These are phyloP conservation scores for Argyra leucocephala DNA, from an alignment of 2,888 invertebrate species.

Conservation along the genomic window DNA sequence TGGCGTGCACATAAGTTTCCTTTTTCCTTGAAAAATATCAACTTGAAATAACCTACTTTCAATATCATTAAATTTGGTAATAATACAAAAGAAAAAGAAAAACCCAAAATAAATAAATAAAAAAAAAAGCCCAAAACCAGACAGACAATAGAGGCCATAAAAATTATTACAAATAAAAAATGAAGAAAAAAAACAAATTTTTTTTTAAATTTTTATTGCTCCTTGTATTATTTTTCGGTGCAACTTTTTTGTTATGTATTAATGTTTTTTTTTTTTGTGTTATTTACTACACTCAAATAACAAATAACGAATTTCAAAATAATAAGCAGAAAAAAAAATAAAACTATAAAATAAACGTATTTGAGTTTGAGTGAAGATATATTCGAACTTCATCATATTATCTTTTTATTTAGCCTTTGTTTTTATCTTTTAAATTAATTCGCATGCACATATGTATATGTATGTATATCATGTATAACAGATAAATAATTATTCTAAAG, in stretches of 20 bases:
- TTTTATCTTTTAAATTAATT: background rate
- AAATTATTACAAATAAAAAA: background rate
- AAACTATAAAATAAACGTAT: background rate
- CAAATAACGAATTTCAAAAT: background rate
- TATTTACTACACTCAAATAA: background rate
- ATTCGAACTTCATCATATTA: background rate
- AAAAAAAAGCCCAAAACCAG: background rate
- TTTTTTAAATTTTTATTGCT: background rate
- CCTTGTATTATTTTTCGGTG: background rate
- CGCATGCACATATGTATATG: no score
- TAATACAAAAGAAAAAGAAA: background rate
- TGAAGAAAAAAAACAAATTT: background rate
- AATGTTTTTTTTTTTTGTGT: no score
- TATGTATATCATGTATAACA: no score
- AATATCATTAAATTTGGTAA: conserved; percentile 6
- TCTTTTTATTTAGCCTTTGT: background rate
- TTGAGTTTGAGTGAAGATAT: no score
- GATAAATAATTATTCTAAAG: no score
- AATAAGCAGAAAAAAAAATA: background rate
- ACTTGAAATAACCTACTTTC: background rate
- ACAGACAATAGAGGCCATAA: conserved; percentile 6
- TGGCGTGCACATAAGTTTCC: background rate
- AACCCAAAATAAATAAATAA: background rate
- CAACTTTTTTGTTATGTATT: background rate
- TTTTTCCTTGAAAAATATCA: background rate